Conservation (phyloP, 1,140 invertebrate species). For the Aphelenchoides avenae region DNA sequence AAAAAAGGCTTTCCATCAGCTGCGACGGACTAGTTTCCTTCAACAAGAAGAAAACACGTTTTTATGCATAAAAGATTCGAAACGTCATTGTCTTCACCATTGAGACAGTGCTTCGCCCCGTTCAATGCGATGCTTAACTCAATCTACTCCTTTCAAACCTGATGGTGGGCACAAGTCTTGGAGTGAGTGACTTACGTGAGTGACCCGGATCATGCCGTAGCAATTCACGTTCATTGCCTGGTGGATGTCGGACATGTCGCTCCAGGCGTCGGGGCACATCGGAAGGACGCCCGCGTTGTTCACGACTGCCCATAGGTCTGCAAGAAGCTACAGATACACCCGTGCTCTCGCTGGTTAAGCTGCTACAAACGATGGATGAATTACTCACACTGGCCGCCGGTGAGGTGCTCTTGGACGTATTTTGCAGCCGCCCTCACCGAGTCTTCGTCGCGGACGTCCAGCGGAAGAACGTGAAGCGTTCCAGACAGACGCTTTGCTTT, state of each 20-base stretch:
- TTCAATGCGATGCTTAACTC: too few species aligned
- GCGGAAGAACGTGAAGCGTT: constrained; percentile 5
- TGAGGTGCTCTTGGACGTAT: constrained; percentile 8
- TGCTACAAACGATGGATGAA: background rate
- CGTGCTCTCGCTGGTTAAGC: constrained; percentile 1
- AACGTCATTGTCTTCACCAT: too few species aligned
- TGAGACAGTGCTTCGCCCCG: too few species aligned
- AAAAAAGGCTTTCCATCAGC: too few species aligned
- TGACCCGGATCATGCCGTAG: constrained; percentile 74
- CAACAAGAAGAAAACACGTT: too few species aligned
- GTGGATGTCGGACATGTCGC: constrained; percentile 69
- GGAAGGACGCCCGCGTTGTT: constrained; percentile 71
- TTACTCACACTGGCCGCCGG: constrained; percentile 12
- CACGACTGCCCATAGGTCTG: constrained; percentile 35
- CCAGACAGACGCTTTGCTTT: constrained; percentile 1
- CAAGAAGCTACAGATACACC: constrained; percentile 10
- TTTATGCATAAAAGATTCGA: too few species aligned
- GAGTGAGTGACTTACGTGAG: constrained; percentile 47
- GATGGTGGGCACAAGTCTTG: background rate
- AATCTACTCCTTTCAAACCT: too few species aligned
- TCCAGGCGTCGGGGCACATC: constrained; percentile 83
- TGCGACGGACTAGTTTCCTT: too few species aligned
- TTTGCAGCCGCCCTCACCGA: constrained; percentile 18
- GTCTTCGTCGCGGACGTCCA: constrained; percentile 22
- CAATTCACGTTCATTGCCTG: constrained; percentile 77